Base-by-base conservation (phyloP, 2,113 vertebrate species). In the Podarcis muralis region DNA sequence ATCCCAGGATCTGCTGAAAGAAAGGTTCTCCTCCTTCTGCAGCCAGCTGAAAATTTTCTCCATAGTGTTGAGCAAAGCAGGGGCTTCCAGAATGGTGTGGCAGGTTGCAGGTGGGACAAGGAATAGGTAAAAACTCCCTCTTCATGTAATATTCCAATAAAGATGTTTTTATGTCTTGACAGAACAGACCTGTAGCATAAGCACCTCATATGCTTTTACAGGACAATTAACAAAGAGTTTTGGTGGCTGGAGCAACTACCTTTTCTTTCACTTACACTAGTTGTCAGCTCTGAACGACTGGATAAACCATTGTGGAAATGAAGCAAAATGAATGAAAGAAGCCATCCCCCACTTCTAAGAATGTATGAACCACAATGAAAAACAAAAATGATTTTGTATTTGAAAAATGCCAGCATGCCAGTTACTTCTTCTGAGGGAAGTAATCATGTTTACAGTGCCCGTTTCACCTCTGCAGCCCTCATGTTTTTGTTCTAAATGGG, bases 321-420 rank as follows among this genome's bases (percentile, higher is more conserved):
- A 68, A 68, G 20, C 27, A 89, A 74, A 43, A 66, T 80, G 78
- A 83, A 90, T 77, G 77, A 92, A 91, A 90, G 68, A 90, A 92
- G 84, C 92, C 94, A 92, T 92, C 93, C 93, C 87, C 90, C 92
- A 90, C 48, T 88, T 92, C 43, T 81, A 95, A 91, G 94, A 95
- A 95, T 96, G 94, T 6, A 1, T 81, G 69, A 89, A 92, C 94
- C 92, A 92, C 91, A 86, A 95, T 91, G 87, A 74, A 92, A 95
- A 92, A 96, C 94, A 95, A 95, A 94, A 89, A 91, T 93, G 92
- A 95, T 95, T 95, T 90, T 96, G 92, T 95, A 90, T 94, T 85
- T 88, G 90, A 92, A 92, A 95, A 93, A 93, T 83, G 77, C 90
- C 93, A 94, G 87, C 86, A 90, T 87, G 86, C 92, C 90, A 95